Conservation (phyloP, 2,888 invertebrate species). For the Hirudinaria manillensis region DNA sequence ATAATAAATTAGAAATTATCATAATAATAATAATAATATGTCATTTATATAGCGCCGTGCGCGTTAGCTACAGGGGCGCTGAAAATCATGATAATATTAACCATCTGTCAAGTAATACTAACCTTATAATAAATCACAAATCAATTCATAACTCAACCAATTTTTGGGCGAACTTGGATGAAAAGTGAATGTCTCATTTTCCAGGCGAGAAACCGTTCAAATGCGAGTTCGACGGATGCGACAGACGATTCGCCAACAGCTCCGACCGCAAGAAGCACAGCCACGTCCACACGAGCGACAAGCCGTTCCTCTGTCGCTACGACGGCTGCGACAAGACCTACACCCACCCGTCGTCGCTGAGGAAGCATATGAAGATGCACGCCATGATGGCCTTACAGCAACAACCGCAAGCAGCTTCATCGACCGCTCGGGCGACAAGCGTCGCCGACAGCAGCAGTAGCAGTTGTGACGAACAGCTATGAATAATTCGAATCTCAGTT, state of each 20-base stretch:
- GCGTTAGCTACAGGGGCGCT: too few species aligned
- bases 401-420: conserved; percentile 43
- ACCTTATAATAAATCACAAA: too few species aligned
- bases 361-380: conserved; percentile 79
- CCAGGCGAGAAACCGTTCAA: conserved; percentile 98
- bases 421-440: conserved; percentile 41
- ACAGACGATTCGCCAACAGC: conserved; percentile 93
- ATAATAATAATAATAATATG: too few species aligned
- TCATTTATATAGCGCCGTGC: too few species aligned
- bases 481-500: too few species aligned
- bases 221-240: conserved; percentile 95
- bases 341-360: conserved; percentile 92
- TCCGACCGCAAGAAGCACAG: conserved; percentile 98
- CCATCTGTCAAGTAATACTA: too few species aligned
- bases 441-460: conserved; percentile 40
- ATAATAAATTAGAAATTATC: too few species aligned
- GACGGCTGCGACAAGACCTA: conserved; percentile 98
- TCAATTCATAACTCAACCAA: too few species aligned
- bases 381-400: conserved; percentile 43
- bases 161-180: too few species aligned
- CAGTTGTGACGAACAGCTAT: neutral
- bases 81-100: too few species aligned
- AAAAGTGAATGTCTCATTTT: conserved; percentile 2
- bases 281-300: conserved; percentile 97
- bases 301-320: conserved; percentile 94